Base-by-base conservation (phyloP, 2,797 vertebrate species). In the Chromis chromis region DNA sequence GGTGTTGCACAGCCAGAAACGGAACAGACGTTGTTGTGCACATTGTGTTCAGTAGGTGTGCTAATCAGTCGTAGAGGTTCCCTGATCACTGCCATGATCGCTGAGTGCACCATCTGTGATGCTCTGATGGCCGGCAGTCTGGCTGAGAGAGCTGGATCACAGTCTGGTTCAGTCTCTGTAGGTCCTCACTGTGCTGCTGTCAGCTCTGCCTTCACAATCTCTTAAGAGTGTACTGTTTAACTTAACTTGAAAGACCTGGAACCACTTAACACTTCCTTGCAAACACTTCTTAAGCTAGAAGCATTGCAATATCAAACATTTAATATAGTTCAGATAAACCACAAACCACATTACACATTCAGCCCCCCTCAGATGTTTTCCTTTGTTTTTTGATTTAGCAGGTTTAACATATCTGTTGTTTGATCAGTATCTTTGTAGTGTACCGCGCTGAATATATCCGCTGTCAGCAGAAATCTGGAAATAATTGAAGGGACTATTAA, bases 51-150 rank as follows among this genome's bases (percentile, higher is more conserved):
- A 89, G 86, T 85, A 80, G 91, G 91, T 91, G 85, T 81, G 84
- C 70, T 93, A 93, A 94, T 95, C 90, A 90, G 72, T 76, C 90
- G 82, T 70, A 87, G 82, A 83, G 89, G 90, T 93, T 80, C 86
- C 84, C 82, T 61, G 77, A 89, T 85, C 66, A 57, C 80, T 90
- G 90, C 87, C 91, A 90, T 75, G 80, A 92, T 92, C 74, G 36
- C 90, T 65, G 83, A 89, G 91, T 31, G 72, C 73, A 77, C 94
- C 94, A 95, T 95, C 94, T 95, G 94, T 92, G 91, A 69, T 49
- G 39, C 81, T 71, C 76, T 19, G 82, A 87, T 56, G 79, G 83
- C 77, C 73, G 74, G 76, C 74, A 82, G 81, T 69, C 78, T 88
- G 88, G 75, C 83, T 76, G 78, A 81, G 76, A 74, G 72, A 87